Evolutionary conservation across 2,888 invertebrate species (phyloP), one percentile per base, ranked within the genome.

Genomic region (Drosophila infuscata): DNA sequence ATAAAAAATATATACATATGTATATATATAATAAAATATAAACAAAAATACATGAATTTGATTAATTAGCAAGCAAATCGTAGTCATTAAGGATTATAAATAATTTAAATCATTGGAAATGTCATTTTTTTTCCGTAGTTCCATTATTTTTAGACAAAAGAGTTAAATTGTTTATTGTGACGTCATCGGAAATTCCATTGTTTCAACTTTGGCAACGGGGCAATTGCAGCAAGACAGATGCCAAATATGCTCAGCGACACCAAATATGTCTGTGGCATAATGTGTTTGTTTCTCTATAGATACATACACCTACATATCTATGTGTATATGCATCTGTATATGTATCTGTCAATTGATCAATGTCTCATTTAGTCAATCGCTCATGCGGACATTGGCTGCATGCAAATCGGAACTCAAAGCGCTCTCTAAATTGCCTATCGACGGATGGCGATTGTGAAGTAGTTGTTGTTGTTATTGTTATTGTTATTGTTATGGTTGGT

Each of bases 241-340:
- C 81, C 81, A 80, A 78, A 76, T 68, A 64, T 36, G 76, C 20
- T 3, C 25, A 49, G 60, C 38, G 52, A 49, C 17, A 62, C 77
- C 77, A 67, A 78, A 76, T 78, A 67, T 71, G 77, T 76, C 66
- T 58, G 35, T 38, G 65, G 41, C 70, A 76, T 76, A 69, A 79
- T 65, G 53, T 56, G 17, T 17, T 6, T 56, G 11, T 54, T 29
- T 17, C 51, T 76, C 20, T 25, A 25, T 25, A 41, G 48, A 53
- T 66, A 71, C 70, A 64, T 25, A 48, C 53, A 35, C 3, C 12
- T 35, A n/a, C 12, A n/a, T 43, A 17, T 30, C 17, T 60, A 49
- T 41, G 56, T 25, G 12, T 3, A 61, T 62, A 52, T 25, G n/a
- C 25, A 15, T 35, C 12, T 41, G 41, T n/a, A 9, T 46, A 12